A percentile compares a stretch with the other conserved stretches of the same genome.
phyloP scores from a whole-genome alignment of 2,797 vertebrate genomes.

The Emys orbicularis region DNA sequence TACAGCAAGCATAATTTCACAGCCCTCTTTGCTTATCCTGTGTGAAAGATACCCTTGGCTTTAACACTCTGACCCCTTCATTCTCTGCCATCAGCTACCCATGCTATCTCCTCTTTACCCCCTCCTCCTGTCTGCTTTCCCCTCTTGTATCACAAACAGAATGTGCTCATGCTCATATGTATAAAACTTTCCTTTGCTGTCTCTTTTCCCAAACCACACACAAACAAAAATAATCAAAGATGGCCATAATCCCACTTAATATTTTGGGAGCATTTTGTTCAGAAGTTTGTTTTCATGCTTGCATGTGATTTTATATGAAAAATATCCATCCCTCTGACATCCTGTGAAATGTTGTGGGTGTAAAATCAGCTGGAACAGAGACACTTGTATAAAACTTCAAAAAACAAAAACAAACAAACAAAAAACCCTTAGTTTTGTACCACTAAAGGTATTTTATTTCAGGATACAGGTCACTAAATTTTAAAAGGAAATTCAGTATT shows the following conservation, averaged over 20 bases:
- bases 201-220: neutral
- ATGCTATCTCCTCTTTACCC: neutral
- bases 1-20: constrained; percentile 2
- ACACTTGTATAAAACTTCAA: neutral
- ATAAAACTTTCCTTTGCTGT: neutral
- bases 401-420: neutral
- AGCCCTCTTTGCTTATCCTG: neutral
- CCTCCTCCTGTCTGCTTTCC: neutral
- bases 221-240: no score
- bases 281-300: neutral
- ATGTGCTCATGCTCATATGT: neutral
- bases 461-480: neutral
- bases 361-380: neutral
- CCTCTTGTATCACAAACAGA: constrained; percentile 27
- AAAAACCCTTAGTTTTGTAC: neutral
- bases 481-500: neutral
- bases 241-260: no score
- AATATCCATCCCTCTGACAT: neutral
- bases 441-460: neutral
- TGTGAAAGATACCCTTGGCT: neutral
- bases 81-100: neutral
- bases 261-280: neutral
- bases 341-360: neutral
- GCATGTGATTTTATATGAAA: neutral
- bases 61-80: neutral